These are phyloP conservation scores for Podilymbus podiceps DNA, from an alignment of 2,113 vertebrate genomes.

Conservation along the genomic window DNA sequence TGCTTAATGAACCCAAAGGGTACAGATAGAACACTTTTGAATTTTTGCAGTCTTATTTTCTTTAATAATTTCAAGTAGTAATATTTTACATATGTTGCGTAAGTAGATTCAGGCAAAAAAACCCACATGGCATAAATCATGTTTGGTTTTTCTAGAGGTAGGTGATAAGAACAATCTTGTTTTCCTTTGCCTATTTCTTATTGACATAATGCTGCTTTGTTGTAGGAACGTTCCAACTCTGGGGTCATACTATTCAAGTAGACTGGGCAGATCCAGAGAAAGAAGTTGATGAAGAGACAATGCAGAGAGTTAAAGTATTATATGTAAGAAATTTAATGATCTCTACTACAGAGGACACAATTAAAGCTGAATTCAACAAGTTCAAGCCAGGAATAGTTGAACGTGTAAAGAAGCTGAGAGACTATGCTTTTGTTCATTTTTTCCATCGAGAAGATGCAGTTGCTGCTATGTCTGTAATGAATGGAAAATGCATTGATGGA, in stretches of 20 bases:
- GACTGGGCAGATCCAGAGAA: constrained; percentile 96
- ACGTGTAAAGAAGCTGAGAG: constrained; percentile 91
- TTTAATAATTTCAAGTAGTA: not conserved
- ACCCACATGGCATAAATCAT: not conserved
- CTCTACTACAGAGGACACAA: constrained; percentile 87
- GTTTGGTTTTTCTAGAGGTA: not conserved
- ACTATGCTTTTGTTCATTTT: constrained; percentile 96
- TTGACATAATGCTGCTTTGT: not conserved
- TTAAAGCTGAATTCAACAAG: constrained; percentile 86
- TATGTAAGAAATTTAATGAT: constrained; percentile 95
- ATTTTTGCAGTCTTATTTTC: not conserved
- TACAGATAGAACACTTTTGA: not conserved
- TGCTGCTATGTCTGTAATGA: constrained; percentile 84
- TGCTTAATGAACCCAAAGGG: not conserved
- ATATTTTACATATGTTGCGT: not conserved
- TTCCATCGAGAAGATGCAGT: constrained; percentile 87
- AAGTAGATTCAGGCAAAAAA: not conserved
- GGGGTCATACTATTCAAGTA: constrained; percentile 91
- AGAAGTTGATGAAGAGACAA: constrained; percentile 90
- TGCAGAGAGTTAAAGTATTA: constrained; percentile 90
- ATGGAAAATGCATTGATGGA: constrained; percentile 88
- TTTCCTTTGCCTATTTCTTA: not conserved
- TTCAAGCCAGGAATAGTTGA: constrained; percentile 90
- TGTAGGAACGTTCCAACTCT: constrained; percentile 87
- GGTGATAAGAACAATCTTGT: not conserved